Evolutionary conservation across 2,113 vertebrate genomes (phyloP).

Genomic region (Paracanthobrama guichenoti): DNA sequence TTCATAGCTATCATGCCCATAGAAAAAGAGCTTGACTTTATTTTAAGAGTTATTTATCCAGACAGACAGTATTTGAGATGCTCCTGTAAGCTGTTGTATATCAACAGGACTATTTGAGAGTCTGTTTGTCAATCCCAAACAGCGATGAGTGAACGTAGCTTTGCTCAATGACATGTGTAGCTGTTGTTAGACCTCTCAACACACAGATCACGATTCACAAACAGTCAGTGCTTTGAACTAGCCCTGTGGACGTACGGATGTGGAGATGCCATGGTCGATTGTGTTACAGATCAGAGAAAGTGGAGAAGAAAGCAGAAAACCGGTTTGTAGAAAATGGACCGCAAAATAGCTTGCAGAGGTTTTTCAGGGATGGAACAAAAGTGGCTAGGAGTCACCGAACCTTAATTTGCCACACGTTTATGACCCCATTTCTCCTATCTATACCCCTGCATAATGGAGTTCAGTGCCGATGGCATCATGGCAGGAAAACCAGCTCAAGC

Average conservation of each 20-base stretch:
- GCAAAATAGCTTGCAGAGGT: not conserved
- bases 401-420: not conserved
- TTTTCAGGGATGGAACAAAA: not conserved
- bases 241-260: not conserved
- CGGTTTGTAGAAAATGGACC: not conserved
- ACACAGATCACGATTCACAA: not conserved
- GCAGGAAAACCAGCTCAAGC: not conserved
- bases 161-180: not conserved
- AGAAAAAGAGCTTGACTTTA: not conserved
- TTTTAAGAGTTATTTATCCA: not conserved
- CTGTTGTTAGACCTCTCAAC: not conserved
- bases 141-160: not conserved
- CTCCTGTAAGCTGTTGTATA: not conserved
- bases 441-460: slow-evolving; percentile 2
- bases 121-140: not conserved
- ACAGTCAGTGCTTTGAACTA: not conserved
- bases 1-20: not conserved
- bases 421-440: slow-evolving; percentile 26
- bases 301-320: not conserved
- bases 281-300: not conserved
- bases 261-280: slow-evolving; percentile 3
- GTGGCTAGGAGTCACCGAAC: not conserved
- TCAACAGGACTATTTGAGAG: not conserved
- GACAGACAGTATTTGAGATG: not conserved
- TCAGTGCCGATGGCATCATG: not conserved